These are phyloP conservation scores for Candoia aspera DNA, from an alignment of 2,113 vertebrate genomes.

Conservation along the genomic window DNA sequence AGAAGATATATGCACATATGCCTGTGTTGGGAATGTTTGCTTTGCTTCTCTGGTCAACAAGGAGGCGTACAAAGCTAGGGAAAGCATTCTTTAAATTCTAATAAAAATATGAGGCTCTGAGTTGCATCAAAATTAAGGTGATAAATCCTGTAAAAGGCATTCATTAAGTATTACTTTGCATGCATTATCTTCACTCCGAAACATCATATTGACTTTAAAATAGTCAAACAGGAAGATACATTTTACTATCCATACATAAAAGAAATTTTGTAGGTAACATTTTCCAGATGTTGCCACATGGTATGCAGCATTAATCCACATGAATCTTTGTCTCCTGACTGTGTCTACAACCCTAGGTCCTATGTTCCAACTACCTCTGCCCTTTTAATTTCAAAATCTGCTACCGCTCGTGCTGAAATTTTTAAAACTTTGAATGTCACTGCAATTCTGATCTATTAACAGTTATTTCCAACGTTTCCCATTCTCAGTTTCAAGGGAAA, in stretches of 20 bases:
- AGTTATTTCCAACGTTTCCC: neutral
- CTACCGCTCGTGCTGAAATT: neutral
- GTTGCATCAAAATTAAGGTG: neutral
- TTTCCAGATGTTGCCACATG: slow-evolving; percentile 10
- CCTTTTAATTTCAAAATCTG: neutral
- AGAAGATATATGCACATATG: neutral
- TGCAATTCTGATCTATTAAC: neutral
- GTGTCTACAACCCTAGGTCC: neutral
- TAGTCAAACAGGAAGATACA: neutral
- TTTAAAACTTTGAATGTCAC: neutral
- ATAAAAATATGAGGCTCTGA: neutral
- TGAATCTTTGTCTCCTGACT: neutral
- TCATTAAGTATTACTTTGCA: neutral
- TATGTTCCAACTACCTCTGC: neutral
- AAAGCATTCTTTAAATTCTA: neutral
- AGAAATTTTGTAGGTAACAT: neutral
- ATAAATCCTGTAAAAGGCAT: neutral
- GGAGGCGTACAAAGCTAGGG: neutral
- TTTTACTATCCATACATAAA: neutral
- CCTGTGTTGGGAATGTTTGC: neutral
- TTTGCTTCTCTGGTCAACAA: neutral
- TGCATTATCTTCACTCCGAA: neutral
- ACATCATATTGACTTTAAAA: neutral
- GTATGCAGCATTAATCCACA: neutral
- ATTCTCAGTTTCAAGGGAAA: neutral